Evolutionary conservation across 35 echinoderm and acorn worm species (phyloP).

Genomic region (Diadema setosum): DNA sequence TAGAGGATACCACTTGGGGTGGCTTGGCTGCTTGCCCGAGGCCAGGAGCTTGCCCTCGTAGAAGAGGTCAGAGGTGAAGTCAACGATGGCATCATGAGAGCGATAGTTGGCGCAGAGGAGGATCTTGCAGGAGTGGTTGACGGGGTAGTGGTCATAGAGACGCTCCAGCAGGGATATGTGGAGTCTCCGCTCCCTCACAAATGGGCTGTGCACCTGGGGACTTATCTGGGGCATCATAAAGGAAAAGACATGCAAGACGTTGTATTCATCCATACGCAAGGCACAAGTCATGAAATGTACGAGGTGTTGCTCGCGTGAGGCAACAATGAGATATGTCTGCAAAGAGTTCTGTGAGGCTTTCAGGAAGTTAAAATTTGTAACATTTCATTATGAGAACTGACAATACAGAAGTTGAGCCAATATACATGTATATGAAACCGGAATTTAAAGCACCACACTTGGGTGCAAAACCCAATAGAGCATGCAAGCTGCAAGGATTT

Average conservation of each 20-base stretch:
- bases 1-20: conserved; percentile 76
- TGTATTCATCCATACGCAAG: too few species aligned
- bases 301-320: too few species aligned
- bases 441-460: too few species aligned
- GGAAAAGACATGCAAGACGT: background rate
- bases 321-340: too few species aligned
- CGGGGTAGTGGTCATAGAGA: conserved; percentile 84
- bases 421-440: too few species aligned
- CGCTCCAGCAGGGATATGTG: conserved; percentile 95
- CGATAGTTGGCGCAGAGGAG: conserved; percentile 98
- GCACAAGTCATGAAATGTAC: too few species aligned
- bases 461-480: too few species aligned
- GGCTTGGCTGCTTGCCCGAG: conserved; percentile 73
- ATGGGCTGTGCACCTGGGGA: conserved; percentile 84
- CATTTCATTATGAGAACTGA: too few species aligned
- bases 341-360: too few species aligned
- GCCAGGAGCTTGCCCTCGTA: conserved; percentile 81
- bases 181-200: conserved; percentile 78
- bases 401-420: too few species aligned
- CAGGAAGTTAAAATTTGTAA: too few species aligned
- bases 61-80: conserved; percentile 89
- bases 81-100: conserved; percentile 92
- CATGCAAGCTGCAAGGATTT: too few species aligned
- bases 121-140: conserved; percentile 93
- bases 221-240: conserved; percentile 65